phyloP scores from a whole-genome alignment of 2,113 vertebrate species.

The Tiliqua scincoides region DNA sequence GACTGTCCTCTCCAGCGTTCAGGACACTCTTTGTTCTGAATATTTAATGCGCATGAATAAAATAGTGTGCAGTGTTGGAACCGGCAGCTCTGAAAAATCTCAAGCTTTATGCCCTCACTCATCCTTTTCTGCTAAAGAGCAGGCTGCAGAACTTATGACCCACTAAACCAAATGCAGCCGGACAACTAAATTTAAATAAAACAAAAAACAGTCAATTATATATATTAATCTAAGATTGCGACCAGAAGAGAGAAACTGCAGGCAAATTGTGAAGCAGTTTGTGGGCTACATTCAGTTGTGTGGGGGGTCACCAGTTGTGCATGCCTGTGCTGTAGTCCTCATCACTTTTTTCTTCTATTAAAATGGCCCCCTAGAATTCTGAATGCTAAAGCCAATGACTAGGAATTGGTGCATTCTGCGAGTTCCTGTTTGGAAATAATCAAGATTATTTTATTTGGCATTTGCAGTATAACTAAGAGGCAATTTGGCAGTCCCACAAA shows the following conservation, averaged over 20 bases:
- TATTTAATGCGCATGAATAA: constrained; percentile 1
- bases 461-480: no score
- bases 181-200: no score
- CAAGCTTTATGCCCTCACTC: background rate
- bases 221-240: no score
- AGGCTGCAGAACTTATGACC: background rate
- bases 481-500: no score
- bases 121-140: background rate
- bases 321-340: no score
- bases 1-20: background rate
- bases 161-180: background rate
- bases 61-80: background rate
- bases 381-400: background rate
- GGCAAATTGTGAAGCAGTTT: no score
- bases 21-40: background rate
- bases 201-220: no score
- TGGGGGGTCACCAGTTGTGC: no score
- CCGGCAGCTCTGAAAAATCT: background rate
- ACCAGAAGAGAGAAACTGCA: no score
- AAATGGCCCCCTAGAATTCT: background rate
- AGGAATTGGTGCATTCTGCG: background rate
- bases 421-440: background rate
- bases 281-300: no score
- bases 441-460: background rate
- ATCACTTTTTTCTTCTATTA: background rate